A percentile compares a stretch with the other conserved stretches of the same genome.
These are phyloP conservation scores for Pachyuromys duprasi DNA, from an alignment of 2,797 vertebrate species.

Conservation along the genomic window DNA sequence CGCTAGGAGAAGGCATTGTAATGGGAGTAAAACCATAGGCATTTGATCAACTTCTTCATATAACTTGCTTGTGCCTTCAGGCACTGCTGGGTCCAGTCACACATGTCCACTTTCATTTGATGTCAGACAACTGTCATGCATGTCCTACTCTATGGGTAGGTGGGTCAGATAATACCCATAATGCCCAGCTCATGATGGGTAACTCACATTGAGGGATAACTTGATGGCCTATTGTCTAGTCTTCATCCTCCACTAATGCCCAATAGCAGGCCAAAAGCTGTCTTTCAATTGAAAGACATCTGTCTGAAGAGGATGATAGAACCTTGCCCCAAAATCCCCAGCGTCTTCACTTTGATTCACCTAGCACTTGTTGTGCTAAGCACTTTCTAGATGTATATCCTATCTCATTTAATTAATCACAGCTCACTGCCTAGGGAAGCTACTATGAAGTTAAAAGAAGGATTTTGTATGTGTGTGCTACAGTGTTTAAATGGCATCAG, in stretches of 20 bases:
- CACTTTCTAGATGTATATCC: background rate
- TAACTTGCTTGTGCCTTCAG: background rate
- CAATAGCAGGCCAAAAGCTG: background rate
- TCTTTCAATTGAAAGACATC: background rate
- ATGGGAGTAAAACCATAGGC: background rate
- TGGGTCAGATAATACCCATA: background rate
- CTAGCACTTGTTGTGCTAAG: background rate
- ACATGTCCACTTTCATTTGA: background rate
- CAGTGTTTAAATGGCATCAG: constrained; percentile 22
- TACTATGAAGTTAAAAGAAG: background rate
- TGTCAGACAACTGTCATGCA: background rate
- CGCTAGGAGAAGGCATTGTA: background rate
- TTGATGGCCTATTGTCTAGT: background rate
- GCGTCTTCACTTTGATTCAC: background rate
- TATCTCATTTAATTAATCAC: constrained; percentile 9
- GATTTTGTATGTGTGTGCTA: background rate
- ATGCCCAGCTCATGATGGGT: background rate
- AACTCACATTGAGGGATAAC: background rate
- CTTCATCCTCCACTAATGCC: background rate
- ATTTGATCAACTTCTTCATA: background rate
- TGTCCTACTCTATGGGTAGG: background rate
- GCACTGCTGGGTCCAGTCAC: background rate
- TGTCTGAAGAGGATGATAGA: background rate
- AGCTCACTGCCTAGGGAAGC: background rate
- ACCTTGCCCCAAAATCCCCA: background rate